Base-by-base conservation (phyloP, 2,113 vertebrate species). In the Orthonyx spaldingii region DNA sequence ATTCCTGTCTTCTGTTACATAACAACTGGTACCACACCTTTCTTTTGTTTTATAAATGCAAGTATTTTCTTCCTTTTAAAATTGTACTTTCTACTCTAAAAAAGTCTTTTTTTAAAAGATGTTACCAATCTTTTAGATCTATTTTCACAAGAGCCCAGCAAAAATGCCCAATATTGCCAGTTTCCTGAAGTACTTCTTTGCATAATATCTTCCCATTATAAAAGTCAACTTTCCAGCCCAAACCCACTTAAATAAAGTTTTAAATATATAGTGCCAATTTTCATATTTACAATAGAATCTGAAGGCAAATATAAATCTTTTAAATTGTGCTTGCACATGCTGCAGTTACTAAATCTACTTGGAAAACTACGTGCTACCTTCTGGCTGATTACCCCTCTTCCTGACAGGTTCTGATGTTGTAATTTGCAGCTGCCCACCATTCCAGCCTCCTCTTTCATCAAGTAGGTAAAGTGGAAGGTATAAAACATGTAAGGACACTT, bases 401-500 rank as follows among this genome's bases (percentile, higher is more conserved):
- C 69, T 44, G 66, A 57, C 46, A 55, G 64, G 66, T 93, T 85
- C 85, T 90, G 88, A 91, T 78, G 95, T 84, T 53, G 78, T 3
- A 78, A 97, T 90, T 41, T 32, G 20, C 75, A 86, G 94, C 69
- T 94, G 95, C 80, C 71, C 93, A 81, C 82, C 81, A 68, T 93
- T 82, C 87, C 66, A 92, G 91, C 42, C 70, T 84, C 50, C 71
- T 95, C 93, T 87, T 87, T 57, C 87, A 93, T 93, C 74, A 76
- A 82, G 92, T 4, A 92, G 77, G 82, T 92, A 63, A 80, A 94
- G 46, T 71, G 86, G 94, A 96, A 97, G 88, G 80, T 93, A 97
- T 10, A 97, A 97, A 98, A 95, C 93, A 89, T 91, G 87, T 98
- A 98, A 98, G 98, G 98, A 98, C 97, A 98, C 98, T 98, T 98